Base-by-base conservation (phyloP, 2,797 vertebrate genomes). In the Bucorvus abyssinicus region DNA sequence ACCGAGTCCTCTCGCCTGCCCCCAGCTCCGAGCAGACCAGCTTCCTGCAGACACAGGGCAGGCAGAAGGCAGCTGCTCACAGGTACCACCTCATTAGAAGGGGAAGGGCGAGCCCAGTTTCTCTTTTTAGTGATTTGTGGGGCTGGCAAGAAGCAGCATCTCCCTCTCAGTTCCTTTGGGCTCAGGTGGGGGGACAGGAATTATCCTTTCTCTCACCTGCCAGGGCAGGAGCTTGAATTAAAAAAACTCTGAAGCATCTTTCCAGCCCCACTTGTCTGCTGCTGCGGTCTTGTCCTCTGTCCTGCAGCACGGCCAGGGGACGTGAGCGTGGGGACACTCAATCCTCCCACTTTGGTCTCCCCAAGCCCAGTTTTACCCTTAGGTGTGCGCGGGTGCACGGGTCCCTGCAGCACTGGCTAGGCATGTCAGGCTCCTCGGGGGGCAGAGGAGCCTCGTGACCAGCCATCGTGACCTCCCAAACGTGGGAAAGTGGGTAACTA, bases 201-300 rank as follows among this genome's bases (percentile, higher is more conserved):
- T 52, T 47, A 61, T 21, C 34, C 69, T n/a, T 52, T 29, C 52
- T 12, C 27, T 75, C 14, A n/a, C 55, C 40, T 53, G 30, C 40
- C 26, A 47, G 45, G 40, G 20, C 69, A 42, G 38, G 34, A 69
- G 50, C 27, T 38, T 32, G 67, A 52, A 45, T 19, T 21, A 20
- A 21, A 53, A 75, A 76, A 34, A 11, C 12, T 59, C 71, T 32
- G n/a, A 4, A 60, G 14, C 23, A 14, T 44, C 40, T 42, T 76
- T 15, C 20, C 57, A n/a, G 30, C 49, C 34, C 63, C 42, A 2
- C n/a, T 34, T 29, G 38, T 32, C 19, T 12, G n/a, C 24, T 68
- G 9, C 3, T 1, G 3, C 0, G 1, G 16, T 19, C 23, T n/a
- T 17, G 23, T 34, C 16, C 29, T 19, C 9, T 32, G 21, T 7